phyloP scores from a whole-genome alignment of 2,113 vertebrate species.

The Chlorodrepanis virens region DNA sequence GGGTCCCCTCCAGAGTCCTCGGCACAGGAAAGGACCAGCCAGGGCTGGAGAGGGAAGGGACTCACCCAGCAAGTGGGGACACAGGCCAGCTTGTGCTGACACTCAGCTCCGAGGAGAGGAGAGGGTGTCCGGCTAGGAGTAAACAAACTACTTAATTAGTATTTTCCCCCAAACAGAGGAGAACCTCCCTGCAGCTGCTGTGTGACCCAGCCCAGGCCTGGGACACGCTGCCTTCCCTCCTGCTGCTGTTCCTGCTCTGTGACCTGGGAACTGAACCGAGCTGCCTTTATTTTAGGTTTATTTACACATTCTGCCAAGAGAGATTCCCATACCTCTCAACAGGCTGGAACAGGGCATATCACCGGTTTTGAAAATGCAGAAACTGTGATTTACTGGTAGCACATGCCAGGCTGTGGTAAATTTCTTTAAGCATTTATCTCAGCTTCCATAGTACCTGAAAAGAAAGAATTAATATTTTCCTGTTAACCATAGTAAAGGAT shows the following conservation, averaged over 20 bases:
- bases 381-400: not conserved
- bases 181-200: not conserved
- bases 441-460: not conserved
- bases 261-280: fast-evolving
- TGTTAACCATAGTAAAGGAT: not conserved
- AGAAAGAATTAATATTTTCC: not conserved
- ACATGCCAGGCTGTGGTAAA: not conserved
- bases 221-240: not conserved
- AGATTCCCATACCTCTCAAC: not conserved
- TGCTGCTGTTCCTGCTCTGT: not conserved
- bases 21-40: not conserved
- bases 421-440: not conserved
- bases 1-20: not conserved
- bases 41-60: not conserved
- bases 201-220: not conserved
- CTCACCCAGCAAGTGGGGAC: not conserved
- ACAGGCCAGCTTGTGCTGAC: not conserved
- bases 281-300: not conserved
- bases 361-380: not conserved
- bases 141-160: not conserved
- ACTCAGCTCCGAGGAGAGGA: not conserved
- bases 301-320: not conserved
- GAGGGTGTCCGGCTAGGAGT: not conserved
- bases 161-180: not conserved
- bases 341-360: not conserved